Evolutionary conservation across 2,797 vertebrate genomes (phyloP).

Genomic region (Coendou prehensilis): DNA sequence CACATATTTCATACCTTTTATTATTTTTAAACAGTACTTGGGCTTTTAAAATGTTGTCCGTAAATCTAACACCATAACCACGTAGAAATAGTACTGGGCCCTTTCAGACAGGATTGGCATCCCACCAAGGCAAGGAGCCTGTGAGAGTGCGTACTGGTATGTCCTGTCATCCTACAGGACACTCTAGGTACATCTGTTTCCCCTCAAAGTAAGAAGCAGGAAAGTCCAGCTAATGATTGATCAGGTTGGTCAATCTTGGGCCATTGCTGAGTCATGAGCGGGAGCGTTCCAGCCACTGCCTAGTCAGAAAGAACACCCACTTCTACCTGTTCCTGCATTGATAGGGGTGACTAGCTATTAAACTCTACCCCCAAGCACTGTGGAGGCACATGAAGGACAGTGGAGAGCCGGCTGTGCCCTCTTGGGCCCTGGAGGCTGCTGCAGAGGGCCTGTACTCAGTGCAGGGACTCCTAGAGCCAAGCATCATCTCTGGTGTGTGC

Average conservation of each 20-base stretch:
- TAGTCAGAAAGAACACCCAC: not conserved
- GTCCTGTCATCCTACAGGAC: not conserved
- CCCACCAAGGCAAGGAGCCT: not conserved
- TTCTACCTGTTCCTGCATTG: not conserved
- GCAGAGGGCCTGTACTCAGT: not conserved
- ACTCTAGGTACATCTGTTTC: not conserved
- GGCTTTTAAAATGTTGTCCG: not conserved
- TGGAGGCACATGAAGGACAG: not conserved
- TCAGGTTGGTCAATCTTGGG: not conserved
- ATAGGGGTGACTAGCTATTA: not conserved
- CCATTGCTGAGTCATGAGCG: not conserved
- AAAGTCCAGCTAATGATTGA: not conserved
- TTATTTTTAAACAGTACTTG: conserved; percentile 7
- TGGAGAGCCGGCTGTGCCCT: not conserved
- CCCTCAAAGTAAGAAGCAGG: conserved; percentile 56
- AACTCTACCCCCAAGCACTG: not conserved
- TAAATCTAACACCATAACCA: conserved; percentile 53
- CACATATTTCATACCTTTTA: conserved; percentile 45
- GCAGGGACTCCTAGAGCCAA: not conserved
- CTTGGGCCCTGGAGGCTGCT: not conserved
- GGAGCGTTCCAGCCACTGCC: not conserved
- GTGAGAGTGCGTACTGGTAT: not conserved
- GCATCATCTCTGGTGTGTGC: not conserved
- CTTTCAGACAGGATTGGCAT: conserved; percentile 35
- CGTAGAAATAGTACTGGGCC: not conserved